phyloP scores from a whole-genome alignment of 2,888 invertebrate species.

The Belgica antarctica region DNA sequence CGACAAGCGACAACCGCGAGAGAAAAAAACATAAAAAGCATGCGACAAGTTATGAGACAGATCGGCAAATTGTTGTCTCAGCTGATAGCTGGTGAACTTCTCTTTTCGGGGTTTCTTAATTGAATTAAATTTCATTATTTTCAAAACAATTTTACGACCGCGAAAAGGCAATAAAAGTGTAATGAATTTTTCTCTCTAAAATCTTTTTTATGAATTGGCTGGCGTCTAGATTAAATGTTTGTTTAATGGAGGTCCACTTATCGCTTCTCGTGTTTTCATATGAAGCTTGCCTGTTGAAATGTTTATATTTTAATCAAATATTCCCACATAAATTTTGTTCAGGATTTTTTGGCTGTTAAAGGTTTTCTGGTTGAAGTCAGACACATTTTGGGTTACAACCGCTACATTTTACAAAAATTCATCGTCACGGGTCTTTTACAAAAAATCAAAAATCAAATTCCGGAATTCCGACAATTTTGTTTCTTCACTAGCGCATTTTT shows the following conservation, averaged over 20 bases:
- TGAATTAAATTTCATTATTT: conserved; percentile 44
- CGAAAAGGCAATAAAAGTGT: conserved; percentile 34
- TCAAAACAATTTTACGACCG: conserved; percentile 43
- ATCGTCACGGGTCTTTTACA: too few species aligned
- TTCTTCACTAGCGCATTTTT: not conserved
- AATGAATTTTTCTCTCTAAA: not conserved
- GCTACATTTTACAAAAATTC: too few species aligned
- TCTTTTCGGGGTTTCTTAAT: not conserved
- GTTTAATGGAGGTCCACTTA: conserved; percentile 19
- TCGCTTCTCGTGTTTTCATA: not conserved
- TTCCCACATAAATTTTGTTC: conserved; percentile 23
- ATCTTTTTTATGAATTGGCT: conserved; percentile 31
- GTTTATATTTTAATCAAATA: conserved; percentile 24
- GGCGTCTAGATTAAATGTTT: conserved; percentile 41
- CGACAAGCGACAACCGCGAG: too few species aligned
- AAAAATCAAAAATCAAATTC: too few species aligned
- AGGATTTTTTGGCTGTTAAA: too few species aligned
- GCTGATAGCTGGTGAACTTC: conserved; percentile 1
- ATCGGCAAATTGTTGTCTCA: not conserved
- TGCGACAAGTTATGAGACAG: not conserved
- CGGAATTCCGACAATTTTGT: too few species aligned
- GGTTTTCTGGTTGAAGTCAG: too few species aligned
- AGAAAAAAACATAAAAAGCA: too few species aligned
- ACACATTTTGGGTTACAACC: too few species aligned
- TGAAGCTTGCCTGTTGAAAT: not conserved